Evolutionary conservation across 1,140 invertebrate species (phyloP), one percentile per base, ranked within the genome.

Genomic region (Sycobia sp.): DNA sequence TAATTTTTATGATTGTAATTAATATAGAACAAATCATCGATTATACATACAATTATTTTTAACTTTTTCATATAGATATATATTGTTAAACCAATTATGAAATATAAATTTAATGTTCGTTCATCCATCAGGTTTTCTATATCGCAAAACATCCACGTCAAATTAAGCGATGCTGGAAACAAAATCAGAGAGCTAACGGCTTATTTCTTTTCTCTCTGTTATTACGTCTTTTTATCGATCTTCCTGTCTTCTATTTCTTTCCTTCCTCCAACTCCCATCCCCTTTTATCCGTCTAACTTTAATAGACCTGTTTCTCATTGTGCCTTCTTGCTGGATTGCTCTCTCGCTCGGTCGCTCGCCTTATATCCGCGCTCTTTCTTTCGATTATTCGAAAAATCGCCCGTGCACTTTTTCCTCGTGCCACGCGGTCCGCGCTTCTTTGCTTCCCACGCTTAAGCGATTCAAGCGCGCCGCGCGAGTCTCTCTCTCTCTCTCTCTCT

Each of bases 361-460:
- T n/a, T n/a, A n/a, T n/a, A n/a, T n/a, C n/a, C n/a, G 22, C 44
- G 34, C 41, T 25, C 32, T 49, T 22, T 16, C 25, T 41, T 62
- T 44, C 62, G 54, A 57, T 64, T 54, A 22, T 3, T 64, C 54
- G 44, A 64, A 56, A 64, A 64, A 64, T 56, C 54, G 22, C 34
- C 23, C 46, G 20, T 27, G 34, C 29, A 20, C 43, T 54, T 46
- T 44, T 62, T 53, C 39, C 36, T 14, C 23, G 18, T 46, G 7
- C 29, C 1, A 25, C 43, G 23, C 43, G 10, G 16, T 1, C 25
- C 43, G 29, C 43, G 29, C 4, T 13, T 43, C 2, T 49, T 34
- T n/a, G 61, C 53, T 64, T 64, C 62, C 54, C 62, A 58, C 62
- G 62, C 62, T 62, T 64, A 57, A 62, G 41, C 41, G 13, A 32